A percentile compares a stretch with the other conserved stretches of the same genome.
Evolutionary conservation across 2,797 vertebrate genomes (phyloP).

Genomic region (Prunella strophiata): DNA sequence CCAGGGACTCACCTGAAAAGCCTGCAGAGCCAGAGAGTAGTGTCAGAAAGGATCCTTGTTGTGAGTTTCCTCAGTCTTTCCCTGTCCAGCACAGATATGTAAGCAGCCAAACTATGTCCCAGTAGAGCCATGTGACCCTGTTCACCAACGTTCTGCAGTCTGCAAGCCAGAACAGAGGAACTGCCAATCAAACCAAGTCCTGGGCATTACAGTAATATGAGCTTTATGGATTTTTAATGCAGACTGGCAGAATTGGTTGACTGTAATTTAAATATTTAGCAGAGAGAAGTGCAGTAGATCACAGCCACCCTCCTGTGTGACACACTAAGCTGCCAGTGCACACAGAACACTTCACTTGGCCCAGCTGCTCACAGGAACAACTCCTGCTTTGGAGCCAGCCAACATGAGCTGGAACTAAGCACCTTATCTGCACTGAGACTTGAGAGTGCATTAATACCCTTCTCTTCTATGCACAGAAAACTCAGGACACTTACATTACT

Average conservation of each 20-base stretch:
- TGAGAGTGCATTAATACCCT: background rate
- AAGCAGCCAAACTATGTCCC: slow-evolving; percentile 95
- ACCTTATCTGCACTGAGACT: background rate
- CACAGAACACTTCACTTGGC: background rate
- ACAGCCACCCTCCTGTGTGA: background rate
- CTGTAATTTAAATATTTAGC: background rate
- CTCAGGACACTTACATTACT: background rate
- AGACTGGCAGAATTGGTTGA: background rate
- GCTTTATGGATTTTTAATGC: background rate
- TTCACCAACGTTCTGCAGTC: slow-evolving; percentile 90
- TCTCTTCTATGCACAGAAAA: background rate
- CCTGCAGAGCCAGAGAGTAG: slow-evolving; percentile 94
- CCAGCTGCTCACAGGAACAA: background rate
- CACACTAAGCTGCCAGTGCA: background rate
- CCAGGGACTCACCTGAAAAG: slow-evolving; percentile 88
- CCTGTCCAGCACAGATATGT: slow-evolving; percentile 91
- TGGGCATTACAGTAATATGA: background rate
- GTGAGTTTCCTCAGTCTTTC: slow-evolving; percentile 90
- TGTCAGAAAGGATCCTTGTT: slow-evolving; percentile 93
- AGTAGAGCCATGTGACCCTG: slow-evolving; percentile 95
- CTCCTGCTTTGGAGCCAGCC: background rate
- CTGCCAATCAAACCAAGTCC: background rate
- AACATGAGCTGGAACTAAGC: background rate
- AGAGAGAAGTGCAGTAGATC: background rate
- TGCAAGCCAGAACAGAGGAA: slow-evolving; percentile 72